Evolutionary conservation across 1,140 invertebrate species (phyloP).

Genomic region (Drosophila simulans): DNA sequence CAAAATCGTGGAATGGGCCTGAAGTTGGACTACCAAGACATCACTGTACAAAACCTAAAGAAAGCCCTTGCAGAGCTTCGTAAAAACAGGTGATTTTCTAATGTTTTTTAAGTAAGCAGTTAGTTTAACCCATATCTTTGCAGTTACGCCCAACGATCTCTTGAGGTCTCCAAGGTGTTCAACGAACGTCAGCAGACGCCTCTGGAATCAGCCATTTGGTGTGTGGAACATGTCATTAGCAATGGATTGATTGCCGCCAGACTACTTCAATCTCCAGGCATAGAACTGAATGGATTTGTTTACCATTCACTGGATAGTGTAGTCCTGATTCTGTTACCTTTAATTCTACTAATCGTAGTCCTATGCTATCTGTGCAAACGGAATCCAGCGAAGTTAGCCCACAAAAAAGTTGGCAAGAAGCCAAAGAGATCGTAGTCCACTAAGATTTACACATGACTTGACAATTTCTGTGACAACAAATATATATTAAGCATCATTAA

Average conservation of each 20-base stretch:
- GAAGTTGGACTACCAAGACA: conserved; percentile 85
- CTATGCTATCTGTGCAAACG: conserved; percentile 1
- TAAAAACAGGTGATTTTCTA: conserved; percentile 40
- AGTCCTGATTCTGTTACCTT: conserved; percentile 9
- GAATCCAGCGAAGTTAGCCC: background rate
- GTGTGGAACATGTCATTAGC: conserved; percentile 88
- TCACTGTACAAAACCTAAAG: conserved; percentile 30
- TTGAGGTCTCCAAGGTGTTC: conserved; percentile 86
- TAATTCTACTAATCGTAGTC: conserved; percentile 9
- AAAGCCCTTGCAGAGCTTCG: conserved; percentile 42
- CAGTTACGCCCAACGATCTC: conserved; percentile 85
- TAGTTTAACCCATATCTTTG: conserved; percentile 17
- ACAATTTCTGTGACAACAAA: conserved; percentile 7
- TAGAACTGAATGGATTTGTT: conserved; percentile 80
- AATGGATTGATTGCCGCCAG: conserved; percentile 84
- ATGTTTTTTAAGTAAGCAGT: background rate
- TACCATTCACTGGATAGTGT: conserved; percentile 77
- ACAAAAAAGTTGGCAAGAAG: conserved; percentile 1
- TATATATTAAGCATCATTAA: conserved; percentile 18
- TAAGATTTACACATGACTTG: background rate
- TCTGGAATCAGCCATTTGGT: conserved; percentile 88
- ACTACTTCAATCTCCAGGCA: conserved; percentile 84
- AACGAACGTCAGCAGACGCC: conserved; percentile 87
- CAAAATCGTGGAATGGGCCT: conserved; percentile 87
- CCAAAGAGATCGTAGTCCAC: conserved; percentile 26